These are phyloP conservation scores for Zaprionus inermis DNA, from an alignment of 1,140 invertebrate genomes.

Conservation along the genomic window DNA sequence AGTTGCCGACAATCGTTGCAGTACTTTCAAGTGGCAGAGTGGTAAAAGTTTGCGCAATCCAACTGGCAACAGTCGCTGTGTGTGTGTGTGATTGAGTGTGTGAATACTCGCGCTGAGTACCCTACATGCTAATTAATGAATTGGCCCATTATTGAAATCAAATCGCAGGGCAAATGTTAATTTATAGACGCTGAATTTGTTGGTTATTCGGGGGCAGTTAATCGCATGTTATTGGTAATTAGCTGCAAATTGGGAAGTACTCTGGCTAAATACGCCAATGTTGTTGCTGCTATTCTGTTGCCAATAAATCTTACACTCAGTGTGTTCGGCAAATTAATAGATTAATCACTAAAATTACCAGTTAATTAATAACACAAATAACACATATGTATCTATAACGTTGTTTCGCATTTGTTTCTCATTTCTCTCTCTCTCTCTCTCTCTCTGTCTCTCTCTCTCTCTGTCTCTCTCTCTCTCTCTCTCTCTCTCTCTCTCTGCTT, in stretches of 20 bases:
- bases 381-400: slow-evolving; percentile 2
- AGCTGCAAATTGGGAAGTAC: slow-evolving; percentile 49
- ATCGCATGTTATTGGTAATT: slow-evolving; percentile 68
- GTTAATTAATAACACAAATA: slow-evolving; percentile 73
- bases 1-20: neutral
- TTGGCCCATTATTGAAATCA: slow-evolving; percentile 78
- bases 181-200: slow-evolving; percentile 58
- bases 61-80: slow-evolving; percentile 17
- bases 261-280: no score
- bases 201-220: slow-evolving; percentile 50
- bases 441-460: neutral
- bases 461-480: no score
- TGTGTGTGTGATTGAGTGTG: slow-evolving; percentile 19
- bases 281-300: slow-evolving; percentile 40
- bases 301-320: slow-evolving; percentile 57
- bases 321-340: slow-evolving; percentile 66
- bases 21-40: slow-evolving; percentile 17
- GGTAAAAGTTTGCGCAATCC: slow-evolving; percentile 46
- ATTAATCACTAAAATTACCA: slow-evolving; percentile 79
- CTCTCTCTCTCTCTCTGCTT: slow-evolving; percentile 10
- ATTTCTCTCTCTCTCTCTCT: no score
- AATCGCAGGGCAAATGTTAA: slow-evolving; percentile 65
- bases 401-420: slow-evolving; percentile 9
- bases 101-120: slow-evolving; percentile 35
- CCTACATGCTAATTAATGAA: slow-evolving; percentile 77